Conservation (phyloP, 2,888 invertebrate species). For the Serrognathus titanus region DNA sequence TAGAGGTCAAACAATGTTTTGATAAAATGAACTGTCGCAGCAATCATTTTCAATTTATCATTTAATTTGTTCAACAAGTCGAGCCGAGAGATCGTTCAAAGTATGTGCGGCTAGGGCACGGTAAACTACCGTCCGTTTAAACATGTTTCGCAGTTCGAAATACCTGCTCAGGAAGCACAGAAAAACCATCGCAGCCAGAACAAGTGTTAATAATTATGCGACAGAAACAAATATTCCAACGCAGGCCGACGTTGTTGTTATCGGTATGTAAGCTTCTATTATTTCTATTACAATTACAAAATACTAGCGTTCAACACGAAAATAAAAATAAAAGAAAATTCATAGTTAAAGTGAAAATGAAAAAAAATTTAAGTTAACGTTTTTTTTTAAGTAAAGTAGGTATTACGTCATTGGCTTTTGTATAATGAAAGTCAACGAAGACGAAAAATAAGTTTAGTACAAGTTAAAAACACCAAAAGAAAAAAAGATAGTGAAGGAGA, state of each 20-base stretch:
- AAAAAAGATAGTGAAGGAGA: no score
- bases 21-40: slow-evolving; percentile 32
- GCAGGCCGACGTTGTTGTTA: slow-evolving; percentile 74
- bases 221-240: slow-evolving; percentile 41
- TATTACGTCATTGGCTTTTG: no score
- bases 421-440: no score
- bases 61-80: slow-evolving; percentile 19
- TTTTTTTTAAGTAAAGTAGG: no score
- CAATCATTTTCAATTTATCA: slow-evolving; percentile 37
- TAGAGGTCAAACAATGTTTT: slow-evolving; percentile 39
- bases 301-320: no score
- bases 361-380: no score
- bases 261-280: slow-evolving; percentile 54
- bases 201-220: slow-evolving; percentile 13
- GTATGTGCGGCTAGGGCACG: slow-evolving; percentile 8
- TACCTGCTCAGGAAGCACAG: slow-evolving; percentile 18
- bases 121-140: slow-evolving; percentile 4
- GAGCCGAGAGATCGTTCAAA: slow-evolving; percentile 8
- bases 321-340: no score
- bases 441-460: no score
- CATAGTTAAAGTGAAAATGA: no score
- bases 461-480: no score
- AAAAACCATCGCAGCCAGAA: slow-evolving; percentile 8
- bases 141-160: slow-evolving; percentile 24
- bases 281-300: no score